Conservation (phyloP, 1,140 invertebrate species). For the Triops cancriformis region DNA sequence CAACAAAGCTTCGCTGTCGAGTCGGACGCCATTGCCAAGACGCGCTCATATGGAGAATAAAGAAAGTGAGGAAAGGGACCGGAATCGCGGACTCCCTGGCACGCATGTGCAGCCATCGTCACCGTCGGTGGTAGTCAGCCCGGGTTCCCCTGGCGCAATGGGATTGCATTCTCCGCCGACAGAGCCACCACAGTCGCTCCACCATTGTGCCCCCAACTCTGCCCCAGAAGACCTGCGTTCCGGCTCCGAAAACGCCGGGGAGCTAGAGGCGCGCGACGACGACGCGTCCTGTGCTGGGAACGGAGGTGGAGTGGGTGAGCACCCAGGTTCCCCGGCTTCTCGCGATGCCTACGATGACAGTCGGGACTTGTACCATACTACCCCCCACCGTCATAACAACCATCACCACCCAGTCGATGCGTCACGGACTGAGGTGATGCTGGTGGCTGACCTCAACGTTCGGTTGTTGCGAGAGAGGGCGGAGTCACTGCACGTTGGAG, state of each 20-base stretch:
- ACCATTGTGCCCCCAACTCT: not conserved
- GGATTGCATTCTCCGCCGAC: not conserved
- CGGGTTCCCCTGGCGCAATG: not conserved
- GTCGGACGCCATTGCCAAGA: conserved; percentile 4
- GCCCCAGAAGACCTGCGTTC: not conserved
- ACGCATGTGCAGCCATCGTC: not conserved
- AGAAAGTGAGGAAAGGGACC: not conserved
- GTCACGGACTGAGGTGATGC: not conserved
- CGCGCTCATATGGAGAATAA: not conserved
- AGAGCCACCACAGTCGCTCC: not conserved
- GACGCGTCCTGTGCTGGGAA: not conserved
- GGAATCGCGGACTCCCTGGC: not conserved
- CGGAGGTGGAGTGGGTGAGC: not conserved
- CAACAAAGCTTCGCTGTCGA: not conserved
- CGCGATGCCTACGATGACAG: not conserved
- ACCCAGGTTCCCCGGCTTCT: not conserved
- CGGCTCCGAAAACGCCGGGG: not conserved
- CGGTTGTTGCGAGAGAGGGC: conserved; percentile 3
- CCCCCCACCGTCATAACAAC: conserved; percentile 8
- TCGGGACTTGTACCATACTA: not conserved
- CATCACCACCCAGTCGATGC: not conserved
- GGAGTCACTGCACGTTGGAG: conserved; percentile 3
- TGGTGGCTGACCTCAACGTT: conserved; percentile 12
- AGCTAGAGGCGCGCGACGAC: not conserved
- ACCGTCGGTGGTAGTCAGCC: not conserved